A percentile compares a stretch with the other conserved stretches of the same genome.
These are phyloP conservation scores for Hypocryptadius cinnamomeus DNA, from an alignment of 2,113 vertebrate species.

Conservation along the genomic window DNA sequence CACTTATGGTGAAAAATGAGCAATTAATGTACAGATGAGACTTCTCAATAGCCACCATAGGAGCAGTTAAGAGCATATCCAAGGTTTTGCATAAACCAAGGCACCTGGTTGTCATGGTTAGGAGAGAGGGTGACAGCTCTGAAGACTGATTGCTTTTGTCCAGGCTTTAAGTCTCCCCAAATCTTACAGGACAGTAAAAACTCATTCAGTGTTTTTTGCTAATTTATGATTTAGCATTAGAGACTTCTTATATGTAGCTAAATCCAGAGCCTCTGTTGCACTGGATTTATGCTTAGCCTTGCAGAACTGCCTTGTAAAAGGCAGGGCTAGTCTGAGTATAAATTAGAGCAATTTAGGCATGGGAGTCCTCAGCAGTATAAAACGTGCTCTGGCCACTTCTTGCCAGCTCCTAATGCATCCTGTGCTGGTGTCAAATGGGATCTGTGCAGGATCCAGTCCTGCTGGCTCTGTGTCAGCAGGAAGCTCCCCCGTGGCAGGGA, in stretches of 20 bases:
- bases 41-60: not conserved
- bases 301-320: not conserved
- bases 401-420: slow-evolving; percentile 15
- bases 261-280: not conserved
- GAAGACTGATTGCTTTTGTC: not conserved
- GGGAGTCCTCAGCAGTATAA: not conserved
- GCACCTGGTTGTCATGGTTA: not conserved
- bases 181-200: not conserved
- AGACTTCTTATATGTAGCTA: not conserved
- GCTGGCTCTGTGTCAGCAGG: not conserved
- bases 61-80: not conserved
- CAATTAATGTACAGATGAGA: slow-evolving; percentile 22
- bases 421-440: not conserved
- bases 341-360: slow-evolving; percentile 12
- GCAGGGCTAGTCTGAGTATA: not conserved
- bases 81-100: not conserved
- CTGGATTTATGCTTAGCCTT: slow-evolving; percentile 7
- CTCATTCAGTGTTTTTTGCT: not conserved
- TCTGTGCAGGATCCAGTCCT: slow-evolving; percentile 1
- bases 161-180: not conserved
- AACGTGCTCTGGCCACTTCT: slow-evolving; percentile 11
- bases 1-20: slow-evolving; percentile 8
- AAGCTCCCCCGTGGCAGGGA: not conserved
- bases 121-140: not conserved
- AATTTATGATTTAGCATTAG: not conserved